Evolutionary conservation across 2,888 invertebrate genomes (phyloP).

Genomic region (Odontomyia ornata): DNA sequence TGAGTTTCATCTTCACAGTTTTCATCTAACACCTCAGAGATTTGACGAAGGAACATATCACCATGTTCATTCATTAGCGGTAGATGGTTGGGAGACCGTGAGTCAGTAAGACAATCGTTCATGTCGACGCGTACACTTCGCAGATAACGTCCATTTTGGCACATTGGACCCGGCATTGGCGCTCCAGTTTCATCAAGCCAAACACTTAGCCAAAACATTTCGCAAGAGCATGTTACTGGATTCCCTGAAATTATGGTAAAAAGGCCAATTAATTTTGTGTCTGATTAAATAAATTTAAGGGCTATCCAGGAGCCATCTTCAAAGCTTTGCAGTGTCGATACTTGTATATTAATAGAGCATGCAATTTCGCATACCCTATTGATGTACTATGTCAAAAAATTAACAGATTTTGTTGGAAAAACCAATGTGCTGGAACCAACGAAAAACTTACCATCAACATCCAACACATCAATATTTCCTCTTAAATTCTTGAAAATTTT

Average conservation of each 20-base stretch:
- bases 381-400: no score
- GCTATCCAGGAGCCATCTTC: no score
- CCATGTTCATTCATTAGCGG: slow-evolving; percentile 75
- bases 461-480: slow-evolving; percentile 82
- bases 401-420: no score
- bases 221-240: slow-evolving; percentile 83
- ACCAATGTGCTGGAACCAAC: no score
- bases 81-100: slow-evolving; percentile 63
- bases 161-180: slow-evolving; percentile 74
- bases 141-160: slow-evolving; percentile 80
- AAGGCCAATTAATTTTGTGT: no score
- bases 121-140: slow-evolving; percentile 76
- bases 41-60: slow-evolving; percentile 69
- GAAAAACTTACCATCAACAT: slow-evolving; percentile 75
- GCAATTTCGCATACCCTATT: no score
- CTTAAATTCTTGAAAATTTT: slow-evolving; percentile 77
- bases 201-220: slow-evolving; percentile 82
- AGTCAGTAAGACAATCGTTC: slow-evolving; percentile 69
- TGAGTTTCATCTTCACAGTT: slow-evolving; percentile 65
- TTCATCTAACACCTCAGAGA: slow-evolving; percentile 66
- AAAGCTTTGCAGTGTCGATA: no score
- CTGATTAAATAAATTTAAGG: no score
- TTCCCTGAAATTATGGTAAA: no score
- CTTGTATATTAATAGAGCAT: no score
- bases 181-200: slow-evolving; percentile 81